Percentiles rank a stretch among this genome's conserved stretches.
Conservation (phyloP, 2,888 invertebrate genomes). For the Venustoraphidia nigricollis region DNA sequence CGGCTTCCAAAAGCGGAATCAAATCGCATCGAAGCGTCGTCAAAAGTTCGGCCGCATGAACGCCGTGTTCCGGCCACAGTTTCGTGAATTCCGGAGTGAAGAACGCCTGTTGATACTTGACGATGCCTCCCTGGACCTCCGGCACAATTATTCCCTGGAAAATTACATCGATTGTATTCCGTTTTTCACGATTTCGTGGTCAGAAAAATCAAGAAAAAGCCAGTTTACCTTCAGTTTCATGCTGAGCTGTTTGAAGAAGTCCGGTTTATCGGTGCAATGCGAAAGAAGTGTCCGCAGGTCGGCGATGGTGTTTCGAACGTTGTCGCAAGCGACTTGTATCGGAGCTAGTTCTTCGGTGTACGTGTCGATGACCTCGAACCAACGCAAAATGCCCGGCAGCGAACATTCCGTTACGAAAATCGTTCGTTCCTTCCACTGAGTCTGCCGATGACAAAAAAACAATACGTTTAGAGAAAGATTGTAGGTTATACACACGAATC, state of each 20-base stretch:
- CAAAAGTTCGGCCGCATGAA: constrained; percentile 29
- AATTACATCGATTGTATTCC: background rate
- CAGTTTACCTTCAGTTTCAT: constrained; percentile 59
- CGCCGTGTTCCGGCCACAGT: constrained; percentile 39
- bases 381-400: constrained; percentile 81
- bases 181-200: no score
- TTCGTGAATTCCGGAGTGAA: constrained; percentile 63
- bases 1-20: constrained; percentile 51
- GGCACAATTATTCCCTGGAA: constrained; percentile 78
- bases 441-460: constrained; percentile 29
- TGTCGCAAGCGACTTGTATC: constrained; percentile 79
- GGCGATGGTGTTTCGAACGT: constrained; percentile 78
- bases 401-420: constrained; percentile 67
- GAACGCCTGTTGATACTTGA: constrained; percentile 92
- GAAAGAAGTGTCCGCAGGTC: constrained; percentile 68
- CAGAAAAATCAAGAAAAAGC: no score
- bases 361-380: constrained; percentile 77
- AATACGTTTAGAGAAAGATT: no score
- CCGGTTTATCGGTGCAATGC: constrained; percentile 65
- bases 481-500: no score
- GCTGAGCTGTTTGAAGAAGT: constrained; percentile 75
- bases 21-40: constrained; percentile 1
- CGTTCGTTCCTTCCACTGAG: constrained; percentile 88
- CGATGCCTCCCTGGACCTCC: constrained; percentile 88
- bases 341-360: constrained; percentile 67